A percentile compares a stretch with the other conserved stretches of the same genome.
Evolutionary conservation across 30 jellyfish, hydroid and myxozoan genomes (phyloP).

Genomic region (Turritopsis rubra): DNA sequence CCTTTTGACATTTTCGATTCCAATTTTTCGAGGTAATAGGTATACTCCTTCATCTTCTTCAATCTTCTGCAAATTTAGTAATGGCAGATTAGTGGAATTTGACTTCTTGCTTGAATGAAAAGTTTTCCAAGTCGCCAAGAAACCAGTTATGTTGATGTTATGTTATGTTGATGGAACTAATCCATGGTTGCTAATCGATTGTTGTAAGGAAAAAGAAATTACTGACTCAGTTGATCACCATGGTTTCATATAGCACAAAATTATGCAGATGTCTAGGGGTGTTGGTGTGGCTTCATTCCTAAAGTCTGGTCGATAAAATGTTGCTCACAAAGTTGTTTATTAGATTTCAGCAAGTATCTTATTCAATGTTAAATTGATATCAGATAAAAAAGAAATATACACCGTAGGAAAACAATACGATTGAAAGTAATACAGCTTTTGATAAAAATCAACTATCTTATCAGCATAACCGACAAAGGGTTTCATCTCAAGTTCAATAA

Average conservation of each 20-base stretch:
- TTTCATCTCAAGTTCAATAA: neutral
- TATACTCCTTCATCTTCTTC: no score
- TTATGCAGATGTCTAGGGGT: neutral
- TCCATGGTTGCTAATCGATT: no score
- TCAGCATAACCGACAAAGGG: neutral
- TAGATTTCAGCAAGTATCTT: neutral
- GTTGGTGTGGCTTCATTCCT: neutral
- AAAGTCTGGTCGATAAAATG: neutral
- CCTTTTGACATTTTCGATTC: no score
- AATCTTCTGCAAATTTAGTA: no score
- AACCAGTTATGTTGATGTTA: no score
- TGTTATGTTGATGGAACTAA: no score
- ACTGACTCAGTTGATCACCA: neutral
- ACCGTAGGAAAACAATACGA: neutral
- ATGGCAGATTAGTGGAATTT: no score
- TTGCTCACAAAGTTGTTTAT: neutral
- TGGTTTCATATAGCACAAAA: neutral
- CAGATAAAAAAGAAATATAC: neutral
- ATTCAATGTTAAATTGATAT: neutral
- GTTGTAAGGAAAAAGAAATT: neutral
- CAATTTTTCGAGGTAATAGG: no score
- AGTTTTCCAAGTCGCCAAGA: no score
- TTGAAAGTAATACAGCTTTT: neutral
- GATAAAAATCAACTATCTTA: neutral
- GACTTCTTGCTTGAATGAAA: no score